A percentile compares a stretch with the other conserved stretches of the same genome.
Conservation (phyloP, 2,113 vertebrate genomes). For the Saccopteryx bilineata region DNA sequence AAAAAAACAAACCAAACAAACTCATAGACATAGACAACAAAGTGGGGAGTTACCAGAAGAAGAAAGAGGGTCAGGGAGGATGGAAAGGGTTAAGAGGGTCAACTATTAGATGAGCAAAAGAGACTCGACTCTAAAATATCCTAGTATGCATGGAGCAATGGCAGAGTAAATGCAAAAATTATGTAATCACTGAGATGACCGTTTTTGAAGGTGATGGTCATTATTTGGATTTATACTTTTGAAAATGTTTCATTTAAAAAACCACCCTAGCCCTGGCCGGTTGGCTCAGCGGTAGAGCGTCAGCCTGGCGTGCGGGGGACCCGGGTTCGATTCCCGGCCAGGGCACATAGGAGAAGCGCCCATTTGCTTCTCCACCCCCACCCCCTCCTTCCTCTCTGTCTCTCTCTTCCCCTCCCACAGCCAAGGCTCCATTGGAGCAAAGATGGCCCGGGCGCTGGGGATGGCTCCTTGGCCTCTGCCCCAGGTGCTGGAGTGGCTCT, state of each 20-base stretch:
- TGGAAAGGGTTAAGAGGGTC: neutral
- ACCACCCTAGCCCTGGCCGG: fast-evolving
- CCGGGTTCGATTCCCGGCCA: neutral
- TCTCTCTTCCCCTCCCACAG: too few species aligned
- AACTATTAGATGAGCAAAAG: neutral
- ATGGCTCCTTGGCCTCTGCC: too few species aligned
- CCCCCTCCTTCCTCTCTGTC: too few species aligned
- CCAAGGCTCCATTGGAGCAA: too few species aligned
- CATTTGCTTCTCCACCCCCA: too few species aligned
- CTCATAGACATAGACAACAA: neutral
- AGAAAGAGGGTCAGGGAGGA: fast-evolving
- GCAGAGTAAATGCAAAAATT: neutral
- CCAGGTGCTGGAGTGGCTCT: too few species aligned
- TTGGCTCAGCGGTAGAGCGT: neutral
- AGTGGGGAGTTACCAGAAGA: neutral
- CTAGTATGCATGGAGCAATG: neutral
- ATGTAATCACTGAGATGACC: neutral
- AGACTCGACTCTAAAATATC: neutral
- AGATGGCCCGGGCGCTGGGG: too few species aligned
- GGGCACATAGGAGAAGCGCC: neutral
- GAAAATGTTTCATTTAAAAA: neutral
- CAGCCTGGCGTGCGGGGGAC: neutral
- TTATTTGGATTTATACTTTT: neutral
- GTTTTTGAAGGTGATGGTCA: neutral
- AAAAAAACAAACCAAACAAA: neutral